Percentiles rank a stretch among this genome's conserved stretches.
Evolutionary conservation across 2,113 vertebrate species (phyloP).

Genomic region (Paedocypris sp.): DNA sequence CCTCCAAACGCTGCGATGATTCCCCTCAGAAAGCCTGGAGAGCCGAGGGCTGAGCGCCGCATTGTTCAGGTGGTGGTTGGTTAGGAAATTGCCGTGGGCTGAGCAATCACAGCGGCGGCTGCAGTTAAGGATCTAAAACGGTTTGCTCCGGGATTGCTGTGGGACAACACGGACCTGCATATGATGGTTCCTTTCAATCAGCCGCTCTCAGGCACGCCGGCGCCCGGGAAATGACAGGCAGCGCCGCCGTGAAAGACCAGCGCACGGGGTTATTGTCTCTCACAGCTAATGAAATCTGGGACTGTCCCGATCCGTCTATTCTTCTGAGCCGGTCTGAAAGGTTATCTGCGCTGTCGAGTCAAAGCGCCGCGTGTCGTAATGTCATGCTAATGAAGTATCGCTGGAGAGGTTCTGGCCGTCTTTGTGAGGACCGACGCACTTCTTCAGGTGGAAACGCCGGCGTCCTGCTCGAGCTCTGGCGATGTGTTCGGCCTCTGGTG

Average conservation of each 20-base stretch:
- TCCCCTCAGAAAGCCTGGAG: conserved; percentile 99
- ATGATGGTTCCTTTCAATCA: conserved; percentile 85
- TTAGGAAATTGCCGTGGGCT: conserved; percentile 99
- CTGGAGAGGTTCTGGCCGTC: not conserved
- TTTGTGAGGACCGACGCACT: not conserved
- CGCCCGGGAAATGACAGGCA: conserved; percentile 49
- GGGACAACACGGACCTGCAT: conserved; percentile 95
- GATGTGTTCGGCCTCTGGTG: too few species aligned
- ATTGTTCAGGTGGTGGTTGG: conserved; percentile 99
- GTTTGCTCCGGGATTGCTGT: conserved; percentile 96
- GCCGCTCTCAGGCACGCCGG: conserved; percentile 60
- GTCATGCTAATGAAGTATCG: conserved; percentile 34
- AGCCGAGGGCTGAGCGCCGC: conserved; percentile 99
- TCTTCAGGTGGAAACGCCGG: too few species aligned
- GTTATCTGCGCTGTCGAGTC: conserved; percentile 23
- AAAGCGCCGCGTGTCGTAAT: conserved; percentile 27
- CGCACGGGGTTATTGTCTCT: conserved; percentile 57
- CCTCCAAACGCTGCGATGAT: conserved; percentile 99
- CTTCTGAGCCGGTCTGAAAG: conserved; percentile 36
- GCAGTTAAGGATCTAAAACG: conserved; percentile 99
- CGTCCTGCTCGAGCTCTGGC: too few species aligned
- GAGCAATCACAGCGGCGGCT: conserved; percentile 98
- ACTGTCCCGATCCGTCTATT: conserved; percentile 35
- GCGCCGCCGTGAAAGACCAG: conserved; percentile 51
- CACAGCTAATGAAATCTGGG: conserved; percentile 44